Conservation (phyloP, 1,140 invertebrate genomes). For the Drosophila kepulauana region DNA sequence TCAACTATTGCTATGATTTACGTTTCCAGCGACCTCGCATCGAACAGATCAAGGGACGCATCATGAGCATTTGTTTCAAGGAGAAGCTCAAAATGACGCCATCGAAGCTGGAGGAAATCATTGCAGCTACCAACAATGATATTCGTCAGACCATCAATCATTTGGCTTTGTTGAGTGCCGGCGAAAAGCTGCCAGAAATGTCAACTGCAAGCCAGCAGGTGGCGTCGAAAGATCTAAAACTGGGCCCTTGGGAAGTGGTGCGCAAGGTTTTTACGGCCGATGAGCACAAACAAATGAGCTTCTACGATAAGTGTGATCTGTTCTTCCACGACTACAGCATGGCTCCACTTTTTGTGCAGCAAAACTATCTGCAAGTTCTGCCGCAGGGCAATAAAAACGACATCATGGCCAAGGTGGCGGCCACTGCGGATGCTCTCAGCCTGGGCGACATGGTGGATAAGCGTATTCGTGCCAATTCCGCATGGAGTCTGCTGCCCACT, state of each 20-base stretch:
- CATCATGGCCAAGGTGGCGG: constrained; percentile 89
- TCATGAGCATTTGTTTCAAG: constrained; percentile 96
- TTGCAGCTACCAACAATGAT: constrained; percentile 95
- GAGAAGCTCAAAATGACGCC: constrained; percentile 94
- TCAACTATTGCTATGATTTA: constrained; percentile 98
- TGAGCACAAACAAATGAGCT: constrained; percentile 92
- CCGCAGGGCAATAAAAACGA: constrained; percentile 88
- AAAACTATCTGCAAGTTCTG: constrained; percentile 95
- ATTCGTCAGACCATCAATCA: constrained; percentile 97
- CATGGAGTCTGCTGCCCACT: constrained; percentile 96
- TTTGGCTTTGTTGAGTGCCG: constrained; percentile 91
- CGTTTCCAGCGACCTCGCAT: constrained; percentile 92
- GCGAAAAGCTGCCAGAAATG: constrained; percentile 85
- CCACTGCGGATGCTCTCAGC: constrained; percentile 93
- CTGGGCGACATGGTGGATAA: constrained; percentile 94
- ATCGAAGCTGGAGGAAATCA: constrained; percentile 93
- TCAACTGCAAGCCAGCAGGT: constrained; percentile 66
- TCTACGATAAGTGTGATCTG: constrained; percentile 94
- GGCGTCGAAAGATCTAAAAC: constrained; percentile 93
- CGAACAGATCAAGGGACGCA: constrained; percentile 96
- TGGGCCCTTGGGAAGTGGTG: constrained; percentile 97
- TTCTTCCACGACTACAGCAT: constrained; percentile 99
- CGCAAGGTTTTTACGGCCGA: constrained; percentile 94
- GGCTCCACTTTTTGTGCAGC: constrained; percentile 97
- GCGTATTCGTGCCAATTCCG: constrained; percentile 90